Conservation (phyloP, 2,888 invertebrate genomes). For the Choristoneura rosaceana region DNA sequence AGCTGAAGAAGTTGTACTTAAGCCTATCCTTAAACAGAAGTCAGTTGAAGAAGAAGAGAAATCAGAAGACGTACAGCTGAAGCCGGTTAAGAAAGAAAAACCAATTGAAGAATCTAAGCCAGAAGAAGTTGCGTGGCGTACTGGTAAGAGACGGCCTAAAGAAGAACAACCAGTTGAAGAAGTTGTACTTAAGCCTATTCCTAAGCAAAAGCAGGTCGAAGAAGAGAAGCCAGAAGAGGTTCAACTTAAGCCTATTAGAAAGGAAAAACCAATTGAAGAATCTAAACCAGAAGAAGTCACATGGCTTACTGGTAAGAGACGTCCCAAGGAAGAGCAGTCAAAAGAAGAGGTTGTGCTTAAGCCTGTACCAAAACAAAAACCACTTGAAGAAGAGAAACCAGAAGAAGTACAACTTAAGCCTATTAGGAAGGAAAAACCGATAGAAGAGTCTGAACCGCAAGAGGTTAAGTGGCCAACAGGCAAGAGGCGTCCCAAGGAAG, state of each 20-base stretch:
- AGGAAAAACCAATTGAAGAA: slow-evolving; percentile 50
- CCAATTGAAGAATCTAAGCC: slow-evolving; percentile 52
- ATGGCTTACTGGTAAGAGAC: slow-evolving; percentile 48
- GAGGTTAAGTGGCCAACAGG: slow-evolving; percentile 22
- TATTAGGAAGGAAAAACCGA: slow-evolving; percentile 6
- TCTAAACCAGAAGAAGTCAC: slow-evolving; percentile 65
- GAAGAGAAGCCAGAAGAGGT: slow-evolving; percentile 50
- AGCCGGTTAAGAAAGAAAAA: slow-evolving; percentile 58
- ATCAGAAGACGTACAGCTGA: slow-evolving; percentile 74
- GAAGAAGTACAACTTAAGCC: slow-evolving; percentile 59
- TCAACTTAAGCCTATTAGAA: slow-evolving; percentile 42
- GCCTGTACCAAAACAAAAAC: slow-evolving; percentile 62
- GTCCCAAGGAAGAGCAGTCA: slow-evolving; percentile 54
- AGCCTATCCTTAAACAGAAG: slow-evolving; percentile 62
- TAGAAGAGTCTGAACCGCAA: slow-evolving; percentile 45
- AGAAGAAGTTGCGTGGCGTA: slow-evolving; percentile 52
- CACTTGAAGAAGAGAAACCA: slow-evolving; percentile 49
- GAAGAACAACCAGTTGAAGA: slow-evolving; percentile 56
- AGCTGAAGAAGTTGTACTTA: slow-evolving; percentile 68
- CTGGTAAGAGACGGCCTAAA: slow-evolving; percentile 48
- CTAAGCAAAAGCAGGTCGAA: slow-evolving; percentile 61
- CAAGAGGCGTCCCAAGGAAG: slow-evolving; percentile 18
- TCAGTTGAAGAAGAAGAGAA: slow-evolving; percentile 59
- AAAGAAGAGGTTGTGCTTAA: slow-evolving; percentile 63
- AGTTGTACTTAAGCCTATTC: slow-evolving; percentile 56